Base-by-base conservation (phyloP, 2,113 vertebrate species). In the Microcebus jonahi region DNA sequence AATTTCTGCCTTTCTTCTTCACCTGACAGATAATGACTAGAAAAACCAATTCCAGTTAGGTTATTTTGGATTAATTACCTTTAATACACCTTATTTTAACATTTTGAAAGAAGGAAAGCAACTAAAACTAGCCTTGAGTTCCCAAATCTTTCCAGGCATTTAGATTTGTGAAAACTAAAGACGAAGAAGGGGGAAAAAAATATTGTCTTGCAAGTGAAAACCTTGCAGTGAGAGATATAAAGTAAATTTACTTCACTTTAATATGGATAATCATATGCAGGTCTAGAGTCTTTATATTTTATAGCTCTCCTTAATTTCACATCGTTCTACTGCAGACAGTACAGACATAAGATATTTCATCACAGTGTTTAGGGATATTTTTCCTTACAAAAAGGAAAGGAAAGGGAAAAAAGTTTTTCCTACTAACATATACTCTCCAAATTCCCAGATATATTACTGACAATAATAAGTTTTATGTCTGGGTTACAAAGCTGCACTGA, bases 181-280 rank as follows among this genome's bases (percentile, higher is more conserved):
- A 86, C 0, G 1, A 75, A 31, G 81, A 85, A 50, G 80, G 45
- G 29, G 88, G 81, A 94, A 95, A 31, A 79, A 79, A 61, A 97
- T 94, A 42, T 95, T 97, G 17, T 79, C 97, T 97, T 96, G 75
- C 53, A 97, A 88, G 42, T 93, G 70, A 91, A 97, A 97, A 98
- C 94, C 10, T 84, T 55, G 94, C 73, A 88, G 9, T 95, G 90
- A 98, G 67, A 53, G 97, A 95, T 53, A 96, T 2, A 89, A 97
- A 98, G 90, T 93, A 96, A 97, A 96, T 98, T 98, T 97, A 97
- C 95, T 97, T 98, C 73, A 95, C 94, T 98, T 97, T 97, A 97
- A 96, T 93, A 96, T 81, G 75, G 94, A 94, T 97, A 97, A 98
- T 97, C 93, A 98, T 94, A 98, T 71, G 73, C 77, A 97, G 61